phyloP scores from a whole-genome alignment of 2,888 invertebrate species.

The Sericinus montela region DNA sequence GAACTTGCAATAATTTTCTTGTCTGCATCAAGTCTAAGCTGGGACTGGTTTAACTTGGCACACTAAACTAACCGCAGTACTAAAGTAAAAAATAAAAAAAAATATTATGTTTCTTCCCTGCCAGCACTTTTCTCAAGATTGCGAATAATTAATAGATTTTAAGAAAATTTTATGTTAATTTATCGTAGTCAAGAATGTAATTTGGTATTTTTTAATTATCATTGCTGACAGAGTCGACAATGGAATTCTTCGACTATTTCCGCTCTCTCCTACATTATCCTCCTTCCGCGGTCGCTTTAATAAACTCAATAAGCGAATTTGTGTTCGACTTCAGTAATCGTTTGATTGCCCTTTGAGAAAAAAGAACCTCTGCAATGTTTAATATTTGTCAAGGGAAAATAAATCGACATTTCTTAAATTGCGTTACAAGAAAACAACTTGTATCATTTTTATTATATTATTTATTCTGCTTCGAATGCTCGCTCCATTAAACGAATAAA shows the following conservation, averaged over 20 bases:
- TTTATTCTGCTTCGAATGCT: too few species aligned
- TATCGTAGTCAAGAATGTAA: not conserved
- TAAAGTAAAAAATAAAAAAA: not conserved
- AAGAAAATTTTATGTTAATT: not conserved
- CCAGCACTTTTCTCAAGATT: not conserved
- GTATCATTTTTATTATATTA: too few species aligned
- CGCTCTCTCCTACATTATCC: conserved; percentile 8
- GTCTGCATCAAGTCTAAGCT: conserved; percentile 34
- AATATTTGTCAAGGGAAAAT: conserved; percentile 17
- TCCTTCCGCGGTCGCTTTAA: conserved; percentile 19
- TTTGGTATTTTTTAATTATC: not conserved
- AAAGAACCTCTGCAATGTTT: conserved; percentile 13
- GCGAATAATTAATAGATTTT: not conserved
- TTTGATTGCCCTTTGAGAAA: conserved; percentile 19
- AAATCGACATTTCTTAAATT: conserved; percentile 14
- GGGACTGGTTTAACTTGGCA: conserved; percentile 8
- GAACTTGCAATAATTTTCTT: conserved; percentile 54
- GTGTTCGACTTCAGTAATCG: conserved; percentile 24
- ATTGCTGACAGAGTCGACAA: not conserved
- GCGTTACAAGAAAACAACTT: conserved; percentile 8
- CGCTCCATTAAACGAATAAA: too few species aligned
- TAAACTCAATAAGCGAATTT: conserved; percentile 28
- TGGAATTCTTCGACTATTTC: conserved; percentile 11
- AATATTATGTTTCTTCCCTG: not conserved
- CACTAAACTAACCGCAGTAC: not conserved